Base-by-base conservation (phyloP, 2,113 vertebrate genomes). In the Ancistrus triradiatus region DNA sequence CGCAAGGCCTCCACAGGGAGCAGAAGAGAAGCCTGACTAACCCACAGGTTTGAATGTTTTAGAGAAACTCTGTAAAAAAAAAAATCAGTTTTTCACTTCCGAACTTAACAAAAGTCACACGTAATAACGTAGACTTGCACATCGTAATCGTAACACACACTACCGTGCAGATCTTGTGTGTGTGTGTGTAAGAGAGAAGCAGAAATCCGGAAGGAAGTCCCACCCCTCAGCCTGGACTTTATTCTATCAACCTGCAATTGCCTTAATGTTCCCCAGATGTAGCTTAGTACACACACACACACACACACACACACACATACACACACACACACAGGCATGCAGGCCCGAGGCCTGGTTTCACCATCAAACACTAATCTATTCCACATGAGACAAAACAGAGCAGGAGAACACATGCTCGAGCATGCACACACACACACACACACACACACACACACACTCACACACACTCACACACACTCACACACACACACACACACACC, bases 241-340 rank as follows among this genome's bases (percentile, higher is more conserved):
- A 87, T 93, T 91, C 91, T 85, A 91, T 91, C 92, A 91, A 96
- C 92, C 92, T 92, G 92, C 91, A 89, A 92, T 90, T 87, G 90
- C 81, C 68, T 80, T 88, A 85, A 96, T 94, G 86, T 78, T 83
- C 91, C 87, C 85, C 94, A 95, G 91, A 92, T 96, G 92, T 80
- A 83, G 78, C 83, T 3, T 80, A 55, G 77, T 80, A 19, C 57
- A 15, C 57, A 44, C 35, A 46, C 49, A 46, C 49, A 44, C 63
- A 31, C 63, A 22, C 49, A 37, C 72, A 72, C 66, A 64, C 68
- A 77, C 73, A 71, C 74, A 72, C 58, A 51, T 22, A 47, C 56
- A 47, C 63, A 60, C 66, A 53, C 63, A 66, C 65, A 66, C 64
- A 86, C 83, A 89, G 87, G 87, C 87, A 87, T 80, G 84, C 82